Evolutionary conservation across 2,888 invertebrate genomes (phyloP), one percentile per base, ranked within the genome.

Genomic region (Melitaea athalia): DNA sequence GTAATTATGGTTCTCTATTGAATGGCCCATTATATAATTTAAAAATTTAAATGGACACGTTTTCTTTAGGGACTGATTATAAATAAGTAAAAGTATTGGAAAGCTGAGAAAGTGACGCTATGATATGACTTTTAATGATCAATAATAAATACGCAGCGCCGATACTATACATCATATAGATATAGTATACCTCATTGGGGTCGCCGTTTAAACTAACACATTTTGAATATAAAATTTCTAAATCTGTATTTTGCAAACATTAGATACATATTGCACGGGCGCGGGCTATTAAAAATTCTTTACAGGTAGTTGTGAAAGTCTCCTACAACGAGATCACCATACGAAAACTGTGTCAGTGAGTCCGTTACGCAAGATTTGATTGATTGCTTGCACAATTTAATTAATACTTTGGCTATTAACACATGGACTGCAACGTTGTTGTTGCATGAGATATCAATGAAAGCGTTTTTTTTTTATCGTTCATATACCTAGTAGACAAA

Each of bases 381-480:
- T 67, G 75, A 78, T 76, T 72, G 68, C 67, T 76, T 77, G 73
- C 75, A 74, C 75, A 79, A 78, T 72, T 72, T 70, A 70, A 70
- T 75, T 75, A 74, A 70, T 72, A 69, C 68, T 75, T 71, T 66
- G 63, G 69, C 55, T 68, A 70, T 73, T 69, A 74, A 70, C 66
- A 68, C 68, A 64, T 67, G 49, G 64, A 63, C 63, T 63, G 71
- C 63, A 65, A 68, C 60, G 52, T 66, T 66, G 66, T 60, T 68
- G 55, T 67, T 53, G 67, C 69, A 63, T 65, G 67, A 59, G 63
- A 49, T 67, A 67, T 68, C 68, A 69, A 64, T 63, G 63, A 45
- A 64, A 53, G 38, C 47, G 17, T 49, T 15, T 47, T 38, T 47
- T 63, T 55, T 50, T 24, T 24, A 24, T 24, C 24, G 53, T n/a